These are phyloP conservation scores for Nestor notabilis DNA, from an alignment of 2,113 vertebrate species.

Conservation along the genomic window DNA sequence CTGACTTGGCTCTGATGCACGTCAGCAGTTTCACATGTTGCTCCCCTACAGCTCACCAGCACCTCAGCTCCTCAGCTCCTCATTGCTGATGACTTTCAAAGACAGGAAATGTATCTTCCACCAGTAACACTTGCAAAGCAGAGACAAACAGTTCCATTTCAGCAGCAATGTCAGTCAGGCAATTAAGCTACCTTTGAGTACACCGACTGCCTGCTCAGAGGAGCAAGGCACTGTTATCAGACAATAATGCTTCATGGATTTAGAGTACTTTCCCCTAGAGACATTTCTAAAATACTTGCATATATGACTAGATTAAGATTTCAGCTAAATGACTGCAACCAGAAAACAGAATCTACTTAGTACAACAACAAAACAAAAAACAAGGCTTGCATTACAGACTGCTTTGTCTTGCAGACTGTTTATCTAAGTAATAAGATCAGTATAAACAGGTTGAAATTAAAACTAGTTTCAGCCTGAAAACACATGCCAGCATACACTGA, in stretches of 20 bases:
- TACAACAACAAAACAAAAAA: background rate
- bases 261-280: background rate
- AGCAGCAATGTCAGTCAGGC: background rate
- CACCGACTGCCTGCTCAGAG: background rate
- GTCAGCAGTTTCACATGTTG: background rate
- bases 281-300: background rate
- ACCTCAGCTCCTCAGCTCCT: rapidly evolving
- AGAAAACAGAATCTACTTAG: background rate
- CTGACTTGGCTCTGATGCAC: background rate
- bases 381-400: background rate
- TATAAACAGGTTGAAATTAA: background rate
- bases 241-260: background rate
- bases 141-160: background rate
- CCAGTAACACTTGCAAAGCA: background rate
- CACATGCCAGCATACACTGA: background rate
- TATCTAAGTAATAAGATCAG: background rate
- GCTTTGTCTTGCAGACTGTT: background rate
- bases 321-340: background rate
- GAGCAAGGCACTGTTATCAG: background rate
- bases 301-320: background rate
- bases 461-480: constrained; percentile 13
- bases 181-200: background rate
- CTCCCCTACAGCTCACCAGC: background rate
- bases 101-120: background rate
- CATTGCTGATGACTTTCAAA: background rate